Conservation (phyloP, 2,888 invertebrate genomes). For the Parasteatoda lunata region DNA sequence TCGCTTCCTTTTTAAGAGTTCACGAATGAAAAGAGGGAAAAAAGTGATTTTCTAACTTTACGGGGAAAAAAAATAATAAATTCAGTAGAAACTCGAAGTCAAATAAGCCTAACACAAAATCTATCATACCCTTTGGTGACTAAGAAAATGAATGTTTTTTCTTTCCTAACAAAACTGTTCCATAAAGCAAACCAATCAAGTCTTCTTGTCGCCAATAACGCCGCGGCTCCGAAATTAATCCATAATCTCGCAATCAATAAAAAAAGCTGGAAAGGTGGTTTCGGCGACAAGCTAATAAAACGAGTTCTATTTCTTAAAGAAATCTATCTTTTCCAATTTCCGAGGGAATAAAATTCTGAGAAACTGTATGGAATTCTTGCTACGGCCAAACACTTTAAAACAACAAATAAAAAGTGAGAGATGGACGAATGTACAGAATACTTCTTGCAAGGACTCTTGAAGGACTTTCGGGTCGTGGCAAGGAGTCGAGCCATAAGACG, state of each 20-base stretch:
- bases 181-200: not conserved
- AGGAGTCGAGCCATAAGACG: constrained; percentile 36
- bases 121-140: too few relatives aligned
- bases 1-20: too few relatives aligned
- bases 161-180: not conserved
- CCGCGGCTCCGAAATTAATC: not conserved
- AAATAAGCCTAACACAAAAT: too few relatives aligned
- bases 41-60: too few relatives aligned
- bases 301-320: not conserved
- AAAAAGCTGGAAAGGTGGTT: not conserved
- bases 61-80: too few relatives aligned
- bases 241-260: not conserved
- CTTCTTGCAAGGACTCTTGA: constrained; percentile 58
- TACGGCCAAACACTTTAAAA: not conserved
- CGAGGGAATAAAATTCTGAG: not conserved
- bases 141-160: not conserved
- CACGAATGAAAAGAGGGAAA: too few relatives aligned
- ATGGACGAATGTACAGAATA: constrained; percentile 32
- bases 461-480: constrained; percentile 57
- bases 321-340: not conserved
- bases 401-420: constrained; percentile 16
- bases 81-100: too few relatives aligned
- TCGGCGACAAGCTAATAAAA: not conserved
- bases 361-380: not conserved
- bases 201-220: not conserved